These are phyloP conservation scores for Novumbra hubbsi DNA, from an alignment of 2,797 vertebrate species.

Conservation along the genomic window DNA sequence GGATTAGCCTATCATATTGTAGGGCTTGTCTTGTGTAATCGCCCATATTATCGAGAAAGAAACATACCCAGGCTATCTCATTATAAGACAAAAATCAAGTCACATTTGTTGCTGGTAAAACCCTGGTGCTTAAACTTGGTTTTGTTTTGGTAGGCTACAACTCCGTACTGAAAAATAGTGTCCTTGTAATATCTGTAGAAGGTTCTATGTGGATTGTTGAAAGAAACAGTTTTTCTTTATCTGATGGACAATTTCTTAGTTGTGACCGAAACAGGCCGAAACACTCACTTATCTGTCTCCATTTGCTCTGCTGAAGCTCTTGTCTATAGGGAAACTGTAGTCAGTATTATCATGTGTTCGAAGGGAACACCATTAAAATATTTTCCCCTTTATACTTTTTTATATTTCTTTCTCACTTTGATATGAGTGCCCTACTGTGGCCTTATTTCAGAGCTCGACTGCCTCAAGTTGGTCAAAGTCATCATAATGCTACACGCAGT, in stretches of 20 bases:
- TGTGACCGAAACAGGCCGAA: no score
- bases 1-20: slow-evolving; percentile 49
- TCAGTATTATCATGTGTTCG: no score
- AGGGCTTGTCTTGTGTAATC: slow-evolving; percentile 24
- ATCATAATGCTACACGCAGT: background rate
- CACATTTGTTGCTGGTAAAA: background rate
- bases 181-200: no score
- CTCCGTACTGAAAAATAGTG: no score
- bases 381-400: no score
- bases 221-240: no score
- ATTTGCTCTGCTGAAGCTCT: background rate
- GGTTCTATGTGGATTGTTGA: no score
- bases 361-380: background rate
- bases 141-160: background rate
- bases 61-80: slow-evolving; percentile 22
- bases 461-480: background rate
- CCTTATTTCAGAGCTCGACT: background rate
- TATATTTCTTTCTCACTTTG: background rate
- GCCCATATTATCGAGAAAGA: slow-evolving; percentile 33
- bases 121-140: no score
- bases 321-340: background rate
- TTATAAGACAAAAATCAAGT: background rate
- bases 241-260: no score
- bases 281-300: background rate
- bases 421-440: background rate